Percentiles rank a stretch among this genome's conserved stretches.
Evolutionary conservation across 2,888 invertebrate species (phyloP).

Genomic region (Drosophila merina): DNA sequence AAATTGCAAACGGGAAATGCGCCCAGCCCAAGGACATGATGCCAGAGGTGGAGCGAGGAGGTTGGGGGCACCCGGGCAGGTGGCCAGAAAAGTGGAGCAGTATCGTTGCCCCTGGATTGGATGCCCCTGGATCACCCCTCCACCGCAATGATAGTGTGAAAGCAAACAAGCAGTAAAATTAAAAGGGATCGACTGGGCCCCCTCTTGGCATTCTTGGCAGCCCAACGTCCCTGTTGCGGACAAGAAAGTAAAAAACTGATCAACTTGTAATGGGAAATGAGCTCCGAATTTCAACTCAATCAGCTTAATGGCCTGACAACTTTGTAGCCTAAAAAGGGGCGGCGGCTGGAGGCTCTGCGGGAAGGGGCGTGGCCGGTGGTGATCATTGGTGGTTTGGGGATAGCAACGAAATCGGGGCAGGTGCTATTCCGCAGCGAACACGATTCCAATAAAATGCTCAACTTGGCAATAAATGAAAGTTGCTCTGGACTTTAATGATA

Average conservation of each 20-base stretch:
- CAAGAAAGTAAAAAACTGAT: constrained; percentile 60
- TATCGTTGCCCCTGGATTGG: constrained; percentile 3
- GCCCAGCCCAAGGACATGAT: constrained; percentile 28
- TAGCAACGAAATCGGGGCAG: constrained; percentile 24
- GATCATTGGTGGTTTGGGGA: constrained; percentile 34
- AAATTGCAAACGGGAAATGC: constrained; percentile 75
- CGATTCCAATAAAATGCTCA: constrained; percentile 24
- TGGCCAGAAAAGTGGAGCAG: constrained; percentile 64
- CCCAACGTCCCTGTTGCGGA: constrained; percentile 3
- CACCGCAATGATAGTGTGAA: constrained; percentile 75
- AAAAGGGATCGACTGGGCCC: constrained; percentile 52
- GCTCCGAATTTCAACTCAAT: constrained; percentile 74
- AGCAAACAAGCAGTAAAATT: constrained; percentile 79
- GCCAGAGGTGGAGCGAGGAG: constrained; percentile 2
- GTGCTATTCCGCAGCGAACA: constrained; percentile 31
- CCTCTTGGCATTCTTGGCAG: constrained; percentile 11
- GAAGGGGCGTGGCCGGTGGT: constrained; percentile 11
- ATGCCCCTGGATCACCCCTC: constrained; percentile 7
- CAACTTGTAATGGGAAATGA: constrained; percentile 76
- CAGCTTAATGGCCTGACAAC: constrained; percentile 76
- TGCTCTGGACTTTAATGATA: not conserved
- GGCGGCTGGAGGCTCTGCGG: constrained; percentile 27
- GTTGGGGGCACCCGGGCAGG: constrained; percentile 18
- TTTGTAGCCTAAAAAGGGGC: constrained; percentile 48
- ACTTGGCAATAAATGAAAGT: constrained; percentile 36